Conservation (phyloP, 1,140 invertebrate species). For the Archivesica marissinica region DNA sequence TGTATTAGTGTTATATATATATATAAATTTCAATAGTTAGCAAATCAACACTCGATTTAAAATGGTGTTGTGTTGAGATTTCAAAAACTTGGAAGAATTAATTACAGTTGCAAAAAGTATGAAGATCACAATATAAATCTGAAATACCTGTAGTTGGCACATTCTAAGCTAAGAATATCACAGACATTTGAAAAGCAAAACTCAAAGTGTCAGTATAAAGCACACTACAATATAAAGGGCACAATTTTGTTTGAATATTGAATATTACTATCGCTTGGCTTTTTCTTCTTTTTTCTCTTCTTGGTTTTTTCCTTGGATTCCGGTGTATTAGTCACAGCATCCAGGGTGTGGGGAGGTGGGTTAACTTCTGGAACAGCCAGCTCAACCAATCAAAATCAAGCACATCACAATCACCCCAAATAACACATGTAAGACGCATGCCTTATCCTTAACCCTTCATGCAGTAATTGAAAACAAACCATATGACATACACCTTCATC, state of each 20-base stretch:
- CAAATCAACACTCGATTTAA: no score
- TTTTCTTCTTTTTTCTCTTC: conserved; percentile 81
- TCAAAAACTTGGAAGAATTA: no score
- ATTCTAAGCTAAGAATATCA: conserved; percentile 13
- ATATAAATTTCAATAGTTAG: no score
- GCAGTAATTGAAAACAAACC: neutral
- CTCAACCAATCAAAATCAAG: conserved; percentile 50
- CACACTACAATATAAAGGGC: conserved; percentile 58
- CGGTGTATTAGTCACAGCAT: conserved; percentile 57
- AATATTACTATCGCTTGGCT: conserved; percentile 74
- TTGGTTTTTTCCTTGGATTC: conserved; percentile 75
- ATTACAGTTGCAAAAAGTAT: no score
- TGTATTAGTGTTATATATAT: no score
- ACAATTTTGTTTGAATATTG: conserved; percentile 36
- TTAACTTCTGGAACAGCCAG: conserved; percentile 75
- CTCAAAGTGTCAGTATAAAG: conserved; percentile 49
- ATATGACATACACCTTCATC: no score
- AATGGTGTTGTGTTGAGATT: no score
- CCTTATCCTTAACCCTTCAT: neutral
- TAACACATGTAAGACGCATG: neutral
- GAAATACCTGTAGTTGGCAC: neutral
- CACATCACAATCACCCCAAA: neutral
- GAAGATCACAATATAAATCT: neutral
- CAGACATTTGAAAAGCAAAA: conserved; percentile 28
- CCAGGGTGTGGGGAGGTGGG: conserved; percentile 67